Evolutionary conservation across 2,797 vertebrate species (phyloP), one percentile per base, ranked within the genome.

Genomic region (Cynodonichthys magdalenae): DNA sequence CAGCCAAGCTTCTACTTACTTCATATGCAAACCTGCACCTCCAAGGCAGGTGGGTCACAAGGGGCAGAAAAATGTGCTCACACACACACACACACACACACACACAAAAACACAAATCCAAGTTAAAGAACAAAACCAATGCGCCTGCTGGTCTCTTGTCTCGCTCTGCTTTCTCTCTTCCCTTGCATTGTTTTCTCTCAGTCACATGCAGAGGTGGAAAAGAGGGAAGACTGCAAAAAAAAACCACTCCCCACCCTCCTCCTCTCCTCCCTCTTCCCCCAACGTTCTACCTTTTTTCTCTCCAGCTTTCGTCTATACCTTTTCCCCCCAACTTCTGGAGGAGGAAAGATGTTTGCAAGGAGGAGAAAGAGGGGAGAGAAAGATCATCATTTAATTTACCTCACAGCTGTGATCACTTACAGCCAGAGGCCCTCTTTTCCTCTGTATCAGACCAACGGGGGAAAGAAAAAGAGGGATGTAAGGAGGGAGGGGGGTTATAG

Each of bases 351-450:
- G 63, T 53, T 47, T 57, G 54, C 55, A 58, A 67, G 64, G 60
- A 55, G 31, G 74, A 81, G 82, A 87, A 70, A 42, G 53, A 62
- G 54, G 74, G 73, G 71, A 63, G 66, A 83, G 82, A 85, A 90
- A 90, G 87, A 91, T 91, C 86, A 90, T 91, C 85, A 88, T 89
- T 92, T 91, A 83, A 88, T 92, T 93, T 91, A 82, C 90, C 84
- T 86, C 87, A 90, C 91, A 93, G 92, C 93, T 91, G 88, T 86
- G 87, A 91, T 90, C 91, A 87, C 89, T 91, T 92, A 92, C 88
- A 90, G 87, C 89, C 77, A 83, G 90, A 90, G 92, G 90, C 87
- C 92, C 87, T 74, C 75, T 81, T 78, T 81, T 87, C 81, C 78
- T 81, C 81, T 76, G 60, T 77, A 85, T 90, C 82, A 85, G 80